Evolutionary conservation across 2,113 vertebrate genomes (phyloP).

Genomic region (Sinocyclocheilus grahami): DNA sequence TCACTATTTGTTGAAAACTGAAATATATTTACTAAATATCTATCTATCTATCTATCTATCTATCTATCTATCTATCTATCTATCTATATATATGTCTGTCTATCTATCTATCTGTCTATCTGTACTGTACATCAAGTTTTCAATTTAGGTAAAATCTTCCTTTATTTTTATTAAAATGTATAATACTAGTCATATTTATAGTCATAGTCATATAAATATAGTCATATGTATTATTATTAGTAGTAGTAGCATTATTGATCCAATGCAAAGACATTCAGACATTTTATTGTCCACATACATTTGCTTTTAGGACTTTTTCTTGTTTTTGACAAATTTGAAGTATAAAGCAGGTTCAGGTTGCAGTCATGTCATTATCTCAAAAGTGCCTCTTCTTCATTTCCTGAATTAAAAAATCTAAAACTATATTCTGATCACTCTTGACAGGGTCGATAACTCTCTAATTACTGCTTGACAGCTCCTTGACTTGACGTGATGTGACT

Average conservation of each 20-base stretch:
- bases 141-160: too few relatives aligned
- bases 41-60: neutral
- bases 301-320: neutral
- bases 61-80: neutral
- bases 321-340: neutral
- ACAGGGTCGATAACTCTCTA: slow-evolving; percentile 38
- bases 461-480: slow-evolving; percentile 31
- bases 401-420: neutral
- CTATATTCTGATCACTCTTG: slow-evolving; percentile 20
- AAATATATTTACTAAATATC: neutral
- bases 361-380: slow-evolving; percentile 1
- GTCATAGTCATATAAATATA: too few relatives aligned
- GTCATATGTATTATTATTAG: too few relatives aligned
- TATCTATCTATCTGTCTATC: neutral
- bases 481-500: slow-evolving; percentile 2
- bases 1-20: neutral
- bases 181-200: too few relatives aligned
- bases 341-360: neutral
- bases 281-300: neutral
- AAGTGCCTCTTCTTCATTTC: neutral
- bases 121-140: too few relatives aligned
- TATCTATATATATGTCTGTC: neutral
- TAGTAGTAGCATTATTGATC: neutral
- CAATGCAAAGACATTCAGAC: neutral
- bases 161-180: too few relatives aligned